Evolutionary conservation across 2,888 invertebrate species (phyloP).

Genomic region (Rhopalosiphum nymphaeae): DNA sequence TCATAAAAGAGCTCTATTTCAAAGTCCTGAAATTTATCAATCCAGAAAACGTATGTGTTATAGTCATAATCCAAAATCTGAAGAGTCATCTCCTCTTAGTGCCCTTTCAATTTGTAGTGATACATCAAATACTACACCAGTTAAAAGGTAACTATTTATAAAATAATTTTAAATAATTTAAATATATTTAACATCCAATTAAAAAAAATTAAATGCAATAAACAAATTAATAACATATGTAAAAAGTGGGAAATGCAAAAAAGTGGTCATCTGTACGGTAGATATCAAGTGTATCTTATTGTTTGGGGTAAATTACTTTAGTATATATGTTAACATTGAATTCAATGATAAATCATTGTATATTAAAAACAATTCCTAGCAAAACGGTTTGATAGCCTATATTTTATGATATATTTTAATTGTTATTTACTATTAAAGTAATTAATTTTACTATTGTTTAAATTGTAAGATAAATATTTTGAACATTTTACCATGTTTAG

Average conservation of each 20-base stretch:
- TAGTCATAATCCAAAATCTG: constrained; percentile 47
- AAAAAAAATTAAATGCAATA: neutral
- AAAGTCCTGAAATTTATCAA: constrained; percentile 53
- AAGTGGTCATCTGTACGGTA: too few species aligned
- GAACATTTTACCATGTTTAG: too few species aligned
- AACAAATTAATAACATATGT: neutral
- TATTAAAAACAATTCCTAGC: too few species aligned
- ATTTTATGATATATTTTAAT: too few species aligned
- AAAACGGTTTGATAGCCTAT: too few species aligned
- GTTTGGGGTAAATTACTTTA: too few species aligned
- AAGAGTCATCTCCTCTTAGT: constrained; percentile 41
- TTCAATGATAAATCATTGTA: too few species aligned
- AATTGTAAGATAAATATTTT: too few species aligned
- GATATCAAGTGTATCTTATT: too few species aligned
- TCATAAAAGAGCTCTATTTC: constrained; percentile 61
- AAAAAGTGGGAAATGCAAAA: neutral
- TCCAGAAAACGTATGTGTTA: constrained; percentile 59
- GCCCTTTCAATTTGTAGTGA: constrained; percentile 58
- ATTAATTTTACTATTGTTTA: too few species aligned
- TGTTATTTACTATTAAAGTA: too few species aligned
- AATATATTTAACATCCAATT: neutral
- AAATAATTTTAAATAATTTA: neutral
- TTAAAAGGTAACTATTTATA: constrained; percentile 46
- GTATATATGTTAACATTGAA: too few species aligned
- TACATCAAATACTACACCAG: constrained; percentile 61